phyloP scores from a whole-genome alignment of 2,797 vertebrate species.

The Brachyrhaphis roseni region DNA sequence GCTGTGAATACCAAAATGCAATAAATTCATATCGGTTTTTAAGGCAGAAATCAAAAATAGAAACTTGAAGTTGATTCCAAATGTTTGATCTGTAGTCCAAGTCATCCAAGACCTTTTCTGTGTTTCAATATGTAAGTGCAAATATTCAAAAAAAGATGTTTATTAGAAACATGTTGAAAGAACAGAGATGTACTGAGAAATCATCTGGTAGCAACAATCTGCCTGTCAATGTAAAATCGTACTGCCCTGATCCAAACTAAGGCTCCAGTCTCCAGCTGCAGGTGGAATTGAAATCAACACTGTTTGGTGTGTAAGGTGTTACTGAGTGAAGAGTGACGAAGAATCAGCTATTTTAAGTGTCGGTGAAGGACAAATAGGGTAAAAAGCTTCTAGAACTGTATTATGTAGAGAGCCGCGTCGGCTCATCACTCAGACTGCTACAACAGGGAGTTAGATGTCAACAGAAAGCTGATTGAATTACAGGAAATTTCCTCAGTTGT shows the following conservation, averaged over 20 bases:
- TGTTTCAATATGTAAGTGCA: not conserved
- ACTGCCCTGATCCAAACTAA: not conserved
- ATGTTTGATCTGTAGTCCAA: not conserved
- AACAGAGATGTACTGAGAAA: conserved; percentile 11
- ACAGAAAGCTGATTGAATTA: not conserved
- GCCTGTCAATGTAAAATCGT: not conserved
- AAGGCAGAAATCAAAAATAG: not conserved
- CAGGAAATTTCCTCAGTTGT: not conserved
- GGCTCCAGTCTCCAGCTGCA: not conserved
- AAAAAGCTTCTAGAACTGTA: not conserved
- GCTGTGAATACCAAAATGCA: not conserved
- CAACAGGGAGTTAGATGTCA: not conserved
- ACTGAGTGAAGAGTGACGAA: not conserved
- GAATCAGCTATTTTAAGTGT: not conserved
- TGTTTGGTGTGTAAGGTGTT: not conserved
- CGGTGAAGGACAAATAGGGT: not conserved
- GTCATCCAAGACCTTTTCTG: not conserved
- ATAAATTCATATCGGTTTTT: not conserved
- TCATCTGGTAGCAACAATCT: not conserved
- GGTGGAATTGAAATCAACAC: not conserved
- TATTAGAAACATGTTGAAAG: conserved; percentile 51
- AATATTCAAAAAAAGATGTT: conserved; percentile 11
- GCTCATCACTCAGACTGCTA: not conserved
- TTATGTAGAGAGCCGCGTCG: not conserved
- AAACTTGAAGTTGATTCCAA: not conserved